Percentiles rank a stretch among this genome's conserved stretches.
phyloP scores from a whole-genome alignment of 1,140 invertebrate species.

The Elymnias hypermnestra region DNA sequence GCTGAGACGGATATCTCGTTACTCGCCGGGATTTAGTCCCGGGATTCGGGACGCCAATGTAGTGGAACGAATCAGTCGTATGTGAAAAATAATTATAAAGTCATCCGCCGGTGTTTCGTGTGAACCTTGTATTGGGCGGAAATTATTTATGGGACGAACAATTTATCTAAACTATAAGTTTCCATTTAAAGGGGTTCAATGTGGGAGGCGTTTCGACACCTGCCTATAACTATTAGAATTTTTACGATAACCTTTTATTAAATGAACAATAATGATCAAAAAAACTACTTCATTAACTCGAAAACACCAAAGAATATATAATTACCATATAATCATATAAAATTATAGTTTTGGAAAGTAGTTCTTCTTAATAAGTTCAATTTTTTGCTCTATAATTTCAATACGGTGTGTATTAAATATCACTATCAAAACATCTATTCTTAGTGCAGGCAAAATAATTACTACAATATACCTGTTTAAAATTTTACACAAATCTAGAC shows the following conservation, averaged over 20 bases:
- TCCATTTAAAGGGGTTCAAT: slow-evolving; percentile 10
- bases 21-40: slow-evolving; percentile 50
- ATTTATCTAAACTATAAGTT: slow-evolving; percentile 15
- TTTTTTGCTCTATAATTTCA: no score
- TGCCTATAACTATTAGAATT: slow-evolving; percentile 2
- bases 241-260: neutral
- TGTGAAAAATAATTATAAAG: slow-evolving; percentile 67
- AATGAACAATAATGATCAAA: no score
- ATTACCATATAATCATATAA: no score
- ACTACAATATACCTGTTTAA: no score
- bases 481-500: no score
- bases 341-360: no score
- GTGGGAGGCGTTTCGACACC: slow-evolving; percentile 15
- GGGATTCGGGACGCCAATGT: slow-evolving; percentile 56
- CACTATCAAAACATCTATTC: no score
- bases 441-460: no score
- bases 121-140: slow-evolving; percentile 38
- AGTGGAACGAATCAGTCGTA: slow-evolving; percentile 58
- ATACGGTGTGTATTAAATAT: no score
- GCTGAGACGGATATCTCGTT: slow-evolving; percentile 65
- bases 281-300: no score
- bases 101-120: slow-evolving; percentile 53
- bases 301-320: no score
- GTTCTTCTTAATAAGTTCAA: no score
- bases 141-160: slow-evolving; percentile 41